A percentile compares a stretch with the other conserved stretches of the same genome.
Conservation (phyloP, 2,797 vertebrate species). For the Delichon dasypus region DNA sequence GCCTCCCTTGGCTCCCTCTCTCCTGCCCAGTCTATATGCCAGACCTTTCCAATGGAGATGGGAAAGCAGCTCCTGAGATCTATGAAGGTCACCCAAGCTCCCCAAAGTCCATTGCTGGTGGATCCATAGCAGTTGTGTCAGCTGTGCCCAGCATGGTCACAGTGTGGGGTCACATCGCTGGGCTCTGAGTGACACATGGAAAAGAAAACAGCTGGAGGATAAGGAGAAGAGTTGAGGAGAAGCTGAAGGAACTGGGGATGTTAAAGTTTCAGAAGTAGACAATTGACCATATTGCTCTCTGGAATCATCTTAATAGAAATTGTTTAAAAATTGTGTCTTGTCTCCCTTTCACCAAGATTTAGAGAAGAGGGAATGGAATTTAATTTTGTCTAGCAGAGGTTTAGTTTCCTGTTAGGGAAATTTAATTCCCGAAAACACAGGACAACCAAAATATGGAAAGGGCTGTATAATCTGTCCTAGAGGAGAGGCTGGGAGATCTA, state of each 20-base stretch:
- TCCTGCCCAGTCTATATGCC: neutral
- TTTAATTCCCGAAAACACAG: fast-evolving
- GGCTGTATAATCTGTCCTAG: neutral
- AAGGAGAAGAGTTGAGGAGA: neutral
- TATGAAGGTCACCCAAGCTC: neutral
- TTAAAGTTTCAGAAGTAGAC: neutral
- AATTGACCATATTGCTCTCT: no score
- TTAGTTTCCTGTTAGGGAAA: neutral
- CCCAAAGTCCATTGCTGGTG: neutral
- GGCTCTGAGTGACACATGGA: neutral
- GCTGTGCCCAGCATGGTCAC: no score
- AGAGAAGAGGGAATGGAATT: neutral
- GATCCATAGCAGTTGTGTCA: fast-evolving
- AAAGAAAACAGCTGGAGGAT: neutral
- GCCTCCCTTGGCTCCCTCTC: neutral
- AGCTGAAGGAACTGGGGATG: fast-evolving
- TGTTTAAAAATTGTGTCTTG: neutral
- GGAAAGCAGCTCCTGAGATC: neutral
- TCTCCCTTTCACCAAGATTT: neutral
- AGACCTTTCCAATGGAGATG: neutral
- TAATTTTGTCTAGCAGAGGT: fast-evolving
- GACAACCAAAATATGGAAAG: neutral
- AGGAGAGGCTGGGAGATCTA: neutral
- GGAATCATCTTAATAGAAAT: neutral
- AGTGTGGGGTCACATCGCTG: neutral